Percentiles rank a stretch among this genome's conserved stretches.
These are phyloP conservation scores for Paradisaea rubra DNA, from an alignment of 2,113 vertebrate species.

Conservation along the genomic window DNA sequence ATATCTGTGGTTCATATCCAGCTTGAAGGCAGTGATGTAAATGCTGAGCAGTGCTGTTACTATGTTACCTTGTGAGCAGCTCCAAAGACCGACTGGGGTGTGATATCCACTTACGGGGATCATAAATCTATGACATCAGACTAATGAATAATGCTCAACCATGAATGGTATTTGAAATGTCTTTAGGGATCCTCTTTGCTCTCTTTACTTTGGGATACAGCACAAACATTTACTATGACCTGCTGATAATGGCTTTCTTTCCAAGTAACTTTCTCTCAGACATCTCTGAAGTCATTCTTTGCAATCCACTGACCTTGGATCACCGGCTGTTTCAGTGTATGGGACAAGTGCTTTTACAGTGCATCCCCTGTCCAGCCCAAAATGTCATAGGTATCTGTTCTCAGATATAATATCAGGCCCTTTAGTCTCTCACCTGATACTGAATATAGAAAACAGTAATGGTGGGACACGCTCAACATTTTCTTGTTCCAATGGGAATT, in stretches of 20 bases:
- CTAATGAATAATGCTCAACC: background rate
- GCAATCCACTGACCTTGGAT: background rate
- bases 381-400: background rate
- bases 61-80: background rate
- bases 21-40: background rate
- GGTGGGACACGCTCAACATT: accelerated
- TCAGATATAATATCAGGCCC: background rate
- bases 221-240: background rate
- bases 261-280: background rate
- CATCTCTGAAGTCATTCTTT: background rate
- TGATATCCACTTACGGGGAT: background rate
- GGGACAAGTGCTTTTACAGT: background rate
- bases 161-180: background rate
- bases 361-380: background rate
- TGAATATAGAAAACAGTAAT: background rate
- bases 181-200: background rate
- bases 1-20: background rate
- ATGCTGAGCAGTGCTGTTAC: background rate
- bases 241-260: background rate
- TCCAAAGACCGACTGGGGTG: background rate
- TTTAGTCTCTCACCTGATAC: background rate
- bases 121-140: background rate
- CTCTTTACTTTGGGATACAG: background rate
- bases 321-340: background rate
- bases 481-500: background rate